Base-by-base conservation (phyloP, 2,797 vertebrate species). In the Percopsis omiscomaycus region DNA sequence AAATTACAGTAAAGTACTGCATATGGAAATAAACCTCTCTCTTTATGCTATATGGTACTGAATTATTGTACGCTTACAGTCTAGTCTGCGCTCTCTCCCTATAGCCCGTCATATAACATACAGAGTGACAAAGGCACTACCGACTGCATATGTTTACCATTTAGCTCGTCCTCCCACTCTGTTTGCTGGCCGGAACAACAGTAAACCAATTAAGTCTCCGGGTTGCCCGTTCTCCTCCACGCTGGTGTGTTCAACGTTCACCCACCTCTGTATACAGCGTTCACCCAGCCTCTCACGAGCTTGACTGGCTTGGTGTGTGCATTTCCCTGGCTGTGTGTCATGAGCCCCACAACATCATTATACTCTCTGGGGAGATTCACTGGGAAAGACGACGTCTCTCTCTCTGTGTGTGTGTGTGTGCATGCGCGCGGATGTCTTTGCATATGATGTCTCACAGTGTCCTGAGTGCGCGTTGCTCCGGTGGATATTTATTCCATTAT, bases 401-500 rank as follows among this genome's bases (percentile, higher is more conserved):
- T 37, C 3, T 37, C 3, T 37, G 57, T 63, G 11, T 50, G 52
- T 57, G 64, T 67, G 52, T 37, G 52, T 61, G 57, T 53, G 44
- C n/a, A 47, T 52, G 54, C 59, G 49, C 22, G 49, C 49, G 1
- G 49, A 15, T 60, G 37, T 54, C 22, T 64, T 45, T 59, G 55
- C 45, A 22, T 59, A 67, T 64, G 69, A 73, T 66, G 73, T 78
- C 55, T 48, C 52, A 37, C 54, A 51, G 22, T 22, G 22, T 22
- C 22, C 22, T 22, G 61, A 55, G 70, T 55, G 59, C 29, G 74
- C 84, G 88, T 85, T 79, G 75, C 74, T 37, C 71, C 86, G 86
- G 84, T 88, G 81, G 72, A 71, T 70, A 81, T 76, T 74, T 80
- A 87, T 89, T 86, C 81, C 83, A 88, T 90, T 89, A 89, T 74